Evolutionary conservation across 1,140 invertebrate genomes (phyloP).

Genomic region (Rhizoglyphus robini): DNA sequence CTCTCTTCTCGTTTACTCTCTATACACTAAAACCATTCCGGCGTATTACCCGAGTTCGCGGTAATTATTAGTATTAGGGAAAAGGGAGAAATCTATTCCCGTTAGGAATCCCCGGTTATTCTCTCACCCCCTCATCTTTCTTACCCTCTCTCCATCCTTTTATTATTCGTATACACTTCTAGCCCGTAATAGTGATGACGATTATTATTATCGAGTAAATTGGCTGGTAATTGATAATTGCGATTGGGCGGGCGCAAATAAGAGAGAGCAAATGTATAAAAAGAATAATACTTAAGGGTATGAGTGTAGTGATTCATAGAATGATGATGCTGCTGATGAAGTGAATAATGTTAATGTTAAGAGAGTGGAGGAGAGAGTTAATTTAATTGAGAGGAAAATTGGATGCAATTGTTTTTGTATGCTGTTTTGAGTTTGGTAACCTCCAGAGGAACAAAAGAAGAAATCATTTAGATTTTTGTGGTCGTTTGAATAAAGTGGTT

Average conservation of each 20-base stretch:
- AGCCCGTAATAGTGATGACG: background rate
- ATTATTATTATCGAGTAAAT: background rate
- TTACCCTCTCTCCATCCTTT: background rate
- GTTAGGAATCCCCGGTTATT: background rate
- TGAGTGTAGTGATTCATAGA: background rate
- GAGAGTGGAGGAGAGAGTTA: background rate
- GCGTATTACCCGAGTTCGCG: no score
- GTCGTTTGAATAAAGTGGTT: no score
- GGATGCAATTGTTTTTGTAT: background rate
- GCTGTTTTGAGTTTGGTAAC: no score
- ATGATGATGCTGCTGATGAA: background rate
- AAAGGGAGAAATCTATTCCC: background rate
- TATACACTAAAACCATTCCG: background rate
- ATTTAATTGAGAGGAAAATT: background rate
- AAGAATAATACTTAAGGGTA: background rate
- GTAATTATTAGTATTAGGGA: no score
- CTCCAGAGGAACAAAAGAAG: background rate
- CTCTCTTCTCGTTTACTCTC: background rate
- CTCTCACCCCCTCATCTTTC: background rate
- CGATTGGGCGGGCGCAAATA: background rate
- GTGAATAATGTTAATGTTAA: background rate
- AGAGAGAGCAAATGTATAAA: background rate
- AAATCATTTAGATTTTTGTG: background rate
- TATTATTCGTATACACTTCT: background rate
- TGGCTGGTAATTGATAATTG: background rate